phyloP scores from a whole-genome alignment of 2,113 vertebrate species.

The Bos taurus region ARS-UCD2.0 NC_037337.1:10759001-10759500 shows the following conservation, averaged over 20 bases:
- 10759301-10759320: background rate
- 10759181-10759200: background rate
- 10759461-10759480: background rate
- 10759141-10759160: background rate
- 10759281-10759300: background rate
- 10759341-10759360: background rate
- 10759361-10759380: background rate
- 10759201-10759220: background rate
- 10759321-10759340: background rate
- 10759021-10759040: too few relatives aligned
- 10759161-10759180: background rate
- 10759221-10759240: background rate
- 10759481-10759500: background rate
- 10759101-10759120: background rate
- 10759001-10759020: too few relatives aligned
- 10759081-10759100: background rate
- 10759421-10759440: background rate
- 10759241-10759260: background rate
- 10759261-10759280: background rate
- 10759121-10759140: background rate
- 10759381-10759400: background rate
- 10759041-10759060: too few relatives aligned
- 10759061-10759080: background rate
- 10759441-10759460: background rate
- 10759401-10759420: background rate